Percentiles rank a stretch among this genome's conserved stretches.
These are phyloP conservation scores for Drosophila guanche DNA, from an alignment of 1,140 invertebrate species.

Conservation along the genomic window DNA sequence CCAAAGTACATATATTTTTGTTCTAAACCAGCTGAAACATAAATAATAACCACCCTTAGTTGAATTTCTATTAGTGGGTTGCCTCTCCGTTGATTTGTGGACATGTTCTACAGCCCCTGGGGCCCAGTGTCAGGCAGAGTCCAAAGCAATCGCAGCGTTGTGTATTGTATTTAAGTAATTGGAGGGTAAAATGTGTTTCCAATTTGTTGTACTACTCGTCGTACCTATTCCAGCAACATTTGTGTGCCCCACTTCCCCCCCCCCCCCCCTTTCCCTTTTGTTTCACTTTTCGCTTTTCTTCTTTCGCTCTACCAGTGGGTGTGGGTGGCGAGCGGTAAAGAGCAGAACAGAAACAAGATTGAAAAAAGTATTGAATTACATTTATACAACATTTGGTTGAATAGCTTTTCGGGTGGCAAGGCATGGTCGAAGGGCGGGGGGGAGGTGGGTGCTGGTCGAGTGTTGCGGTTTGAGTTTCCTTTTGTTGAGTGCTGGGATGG, in stretches of 20 bases:
- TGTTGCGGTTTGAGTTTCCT: slow-evolving; percentile 74
- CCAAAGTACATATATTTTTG: neutral
- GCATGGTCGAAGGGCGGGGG: slow-evolving; percentile 15
- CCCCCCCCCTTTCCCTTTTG: slow-evolving; percentile 9
- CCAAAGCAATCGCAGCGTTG: slow-evolving; percentile 34
- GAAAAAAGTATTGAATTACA: slow-evolving; percentile 81
- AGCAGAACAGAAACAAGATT: slow-evolving; percentile 56
- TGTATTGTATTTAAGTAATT: slow-evolving; percentile 78
- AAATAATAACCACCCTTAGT: no score
- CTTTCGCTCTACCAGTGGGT: slow-evolving; percentile 20
- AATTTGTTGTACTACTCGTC: slow-evolving; percentile 53
- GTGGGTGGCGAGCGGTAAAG: slow-evolving; percentile 31
- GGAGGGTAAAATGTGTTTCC: slow-evolving; percentile 80
- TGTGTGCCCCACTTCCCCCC: neutral
- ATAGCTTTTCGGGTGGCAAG: slow-evolving; percentile 53
- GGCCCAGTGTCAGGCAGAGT: neutral
- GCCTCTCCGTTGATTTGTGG: no score
- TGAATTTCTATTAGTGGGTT: no score
- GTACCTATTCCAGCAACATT: slow-evolving; percentile 52
- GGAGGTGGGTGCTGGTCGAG: slow-evolving; percentile 31
- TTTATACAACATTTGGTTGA: slow-evolving; percentile 80
- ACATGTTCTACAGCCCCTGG: neutral
- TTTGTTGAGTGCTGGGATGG: slow-evolving; percentile 55
- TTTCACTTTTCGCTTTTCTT: slow-evolving; percentile 10
- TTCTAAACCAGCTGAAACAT: no score